phyloP scores from a whole-genome alignment of 2,113 vertebrate genomes.

The Oenanthe melanoleuca region DNA sequence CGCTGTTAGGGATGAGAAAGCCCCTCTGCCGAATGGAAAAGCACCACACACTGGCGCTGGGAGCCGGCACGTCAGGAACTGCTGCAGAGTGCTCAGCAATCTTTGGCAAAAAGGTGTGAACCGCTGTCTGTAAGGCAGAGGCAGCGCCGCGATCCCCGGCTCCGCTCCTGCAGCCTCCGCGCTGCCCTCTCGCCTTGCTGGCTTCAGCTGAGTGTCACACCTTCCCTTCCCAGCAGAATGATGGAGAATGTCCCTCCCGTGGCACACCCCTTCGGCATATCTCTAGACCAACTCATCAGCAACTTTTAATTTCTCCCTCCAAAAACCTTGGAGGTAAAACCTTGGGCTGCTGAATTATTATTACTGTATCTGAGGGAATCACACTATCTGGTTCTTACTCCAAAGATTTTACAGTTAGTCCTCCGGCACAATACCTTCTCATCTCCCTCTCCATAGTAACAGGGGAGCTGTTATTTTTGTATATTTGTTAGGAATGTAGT shows the following conservation, averaged over 20 bases:
- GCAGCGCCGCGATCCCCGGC: no score
- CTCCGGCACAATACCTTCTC: background rate
- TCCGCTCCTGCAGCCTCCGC: no score
- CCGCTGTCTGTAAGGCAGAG: background rate
- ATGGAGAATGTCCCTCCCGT: background rate
- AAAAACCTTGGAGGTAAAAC: background rate
- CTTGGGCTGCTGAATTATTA: background rate
- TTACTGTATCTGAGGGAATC: background rate
- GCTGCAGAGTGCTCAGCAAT: background rate
- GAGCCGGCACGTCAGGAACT: background rate
- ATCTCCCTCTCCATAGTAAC: constrained; percentile 61
- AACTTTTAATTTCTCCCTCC: background rate
- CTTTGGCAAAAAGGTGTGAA: background rate
- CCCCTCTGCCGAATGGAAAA: background rate
- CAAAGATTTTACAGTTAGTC: background rate
- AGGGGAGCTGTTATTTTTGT: constrained; percentile 45
- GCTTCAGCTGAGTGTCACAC: background rate
- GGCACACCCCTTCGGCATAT: background rate
- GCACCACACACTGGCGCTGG: background rate
- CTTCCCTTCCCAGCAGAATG: background rate
- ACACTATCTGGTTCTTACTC: background rate
- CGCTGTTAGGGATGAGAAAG: background rate
- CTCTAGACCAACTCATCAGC: background rate
- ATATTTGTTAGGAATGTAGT: constrained; percentile 29
- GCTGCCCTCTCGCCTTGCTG: background rate